Percentiles rank a stretch among this genome's conserved stretches.
These are phyloP conservation scores for Thaumatotibia leucotreta DNA, from an alignment of 1,140 invertebrate species.

Conservation along the genomic window DNA sequence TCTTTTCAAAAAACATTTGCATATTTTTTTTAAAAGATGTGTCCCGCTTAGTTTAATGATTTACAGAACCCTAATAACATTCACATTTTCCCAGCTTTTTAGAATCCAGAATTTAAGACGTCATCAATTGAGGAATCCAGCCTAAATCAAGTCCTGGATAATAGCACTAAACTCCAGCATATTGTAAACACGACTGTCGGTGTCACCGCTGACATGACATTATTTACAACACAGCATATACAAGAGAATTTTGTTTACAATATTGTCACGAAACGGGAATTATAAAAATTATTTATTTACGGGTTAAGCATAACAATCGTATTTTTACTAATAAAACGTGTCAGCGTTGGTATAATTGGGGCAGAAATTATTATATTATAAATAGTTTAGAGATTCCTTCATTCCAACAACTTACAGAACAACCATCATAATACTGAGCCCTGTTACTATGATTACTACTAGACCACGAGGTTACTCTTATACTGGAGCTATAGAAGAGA, in stretches of 20 bases:
- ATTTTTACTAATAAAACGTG: constrained; percentile 70
- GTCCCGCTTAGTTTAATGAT: too few species aligned
- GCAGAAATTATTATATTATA: constrained; percentile 74
- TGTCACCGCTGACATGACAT: constrained; percentile 35
- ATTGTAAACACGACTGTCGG: constrained; percentile 39
- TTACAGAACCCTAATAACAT: too few species aligned
- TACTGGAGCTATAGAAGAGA: not conserved
- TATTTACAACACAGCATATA: constrained; percentile 34
- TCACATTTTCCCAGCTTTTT: not conserved
- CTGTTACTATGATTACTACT: not conserved
- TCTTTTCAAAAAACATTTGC: too few species aligned
- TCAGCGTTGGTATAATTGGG: constrained; percentile 69
- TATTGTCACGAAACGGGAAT: constrained; percentile 37
- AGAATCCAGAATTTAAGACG: not conserved
- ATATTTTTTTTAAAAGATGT: too few species aligned
- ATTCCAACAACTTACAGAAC: not conserved
- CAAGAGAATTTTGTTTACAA: constrained; percentile 47
- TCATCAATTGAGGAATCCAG: not conserved
- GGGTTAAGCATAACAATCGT: constrained; percentile 57
- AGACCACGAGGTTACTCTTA: not conserved
- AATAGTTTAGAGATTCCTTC: constrained; percentile 63
- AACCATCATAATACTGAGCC: not conserved
- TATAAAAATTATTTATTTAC: constrained; percentile 58
- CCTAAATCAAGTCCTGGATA: constrained; percentile 19
- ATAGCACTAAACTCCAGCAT: constrained; percentile 22